A percentile compares a stretch with the other conserved stretches of the same genome.
These are phyloP conservation scores for Gephyroberyx darwinii DNA, from an alignment of 2,797 vertebrate species.

Conservation along the genomic window DNA sequence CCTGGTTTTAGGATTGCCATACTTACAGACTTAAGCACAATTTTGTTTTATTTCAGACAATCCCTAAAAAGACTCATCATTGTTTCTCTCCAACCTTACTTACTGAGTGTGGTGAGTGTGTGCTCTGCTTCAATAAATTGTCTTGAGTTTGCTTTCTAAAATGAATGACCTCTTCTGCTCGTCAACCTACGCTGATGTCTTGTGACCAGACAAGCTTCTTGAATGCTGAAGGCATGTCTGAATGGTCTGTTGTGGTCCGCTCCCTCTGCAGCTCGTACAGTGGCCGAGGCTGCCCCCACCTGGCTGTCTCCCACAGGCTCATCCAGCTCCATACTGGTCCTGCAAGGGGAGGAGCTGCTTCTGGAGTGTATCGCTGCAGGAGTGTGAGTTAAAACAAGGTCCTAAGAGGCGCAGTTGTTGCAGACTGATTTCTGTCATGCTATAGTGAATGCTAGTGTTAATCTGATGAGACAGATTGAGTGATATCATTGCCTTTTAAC, in stretches of 20 bases:
- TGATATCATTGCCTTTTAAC: no score
- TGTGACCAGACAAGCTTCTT: background rate
- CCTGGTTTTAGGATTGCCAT: slow-evolving; percentile 5
- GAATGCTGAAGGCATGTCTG: background rate
- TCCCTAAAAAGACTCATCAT: slow-evolving; percentile 76
- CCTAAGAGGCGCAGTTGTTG: background rate
- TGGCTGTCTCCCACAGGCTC: slow-evolving; percentile 92
- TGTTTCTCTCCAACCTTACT: slow-evolving; percentile 78
- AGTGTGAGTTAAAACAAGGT: slow-evolving; percentile 84
- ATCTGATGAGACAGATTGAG: no score
- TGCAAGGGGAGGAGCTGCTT: slow-evolving; percentile 91
- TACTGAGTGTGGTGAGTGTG: slow-evolving; percentile 85
- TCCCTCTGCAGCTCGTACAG: slow-evolving; percentile 85
- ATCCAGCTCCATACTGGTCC: slow-evolving; percentile 88
- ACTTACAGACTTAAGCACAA: slow-evolving; percentile 48
- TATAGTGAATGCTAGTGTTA: no score
- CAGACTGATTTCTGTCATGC: no score
- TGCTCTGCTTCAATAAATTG: slow-evolving; percentile 12
- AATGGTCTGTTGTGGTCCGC: slow-evolving; percentile 14
- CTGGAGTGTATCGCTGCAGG: slow-evolving; percentile 96
- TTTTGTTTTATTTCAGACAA: slow-evolving; percentile 86
- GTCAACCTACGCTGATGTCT: background rate
- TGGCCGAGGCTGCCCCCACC: slow-evolving; percentile 90
- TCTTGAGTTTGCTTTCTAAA: background rate
- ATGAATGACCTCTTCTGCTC: background rate